These are phyloP conservation scores for Epinotia brunnichana DNA, from an alignment of 2,888 invertebrate genomes.

Conservation along the genomic window DNA sequence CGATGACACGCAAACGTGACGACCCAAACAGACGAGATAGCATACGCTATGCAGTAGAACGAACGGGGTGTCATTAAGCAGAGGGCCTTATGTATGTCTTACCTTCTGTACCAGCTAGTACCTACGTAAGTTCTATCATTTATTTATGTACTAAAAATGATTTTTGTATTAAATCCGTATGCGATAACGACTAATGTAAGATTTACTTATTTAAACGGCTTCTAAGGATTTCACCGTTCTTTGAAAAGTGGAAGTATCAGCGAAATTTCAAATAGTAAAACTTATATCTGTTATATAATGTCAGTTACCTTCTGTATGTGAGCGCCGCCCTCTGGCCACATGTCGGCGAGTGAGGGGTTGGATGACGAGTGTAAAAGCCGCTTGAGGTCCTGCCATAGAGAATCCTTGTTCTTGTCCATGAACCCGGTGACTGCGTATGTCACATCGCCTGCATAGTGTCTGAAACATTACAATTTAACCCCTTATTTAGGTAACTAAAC, in stretches of 20 bases:
- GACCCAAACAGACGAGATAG: too few relatives aligned
- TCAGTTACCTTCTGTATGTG: constrained; percentile 88
- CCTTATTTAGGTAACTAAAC: too few relatives aligned
- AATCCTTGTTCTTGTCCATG: constrained; percentile 98
- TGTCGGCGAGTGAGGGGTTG: constrained; percentile 89
- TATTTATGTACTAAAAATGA: too few relatives aligned
- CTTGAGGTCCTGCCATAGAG: constrained; percentile 98
- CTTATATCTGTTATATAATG: not conserved
- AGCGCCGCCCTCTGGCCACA: constrained; percentile 99
- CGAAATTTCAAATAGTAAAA: not conserved
- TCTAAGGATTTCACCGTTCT: not conserved
- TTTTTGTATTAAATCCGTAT: too few relatives aligned
- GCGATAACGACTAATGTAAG: too few relatives aligned
- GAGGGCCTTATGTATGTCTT: too few relatives aligned
- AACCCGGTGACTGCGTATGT: constrained; percentile 95
- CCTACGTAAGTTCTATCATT: too few relatives aligned
- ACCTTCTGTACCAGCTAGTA: too few relatives aligned
- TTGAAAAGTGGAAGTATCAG: not conserved
- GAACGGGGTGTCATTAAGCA: too few relatives aligned
- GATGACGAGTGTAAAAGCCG: constrained; percentile 93
- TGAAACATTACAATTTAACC: constrained; percentile 56
- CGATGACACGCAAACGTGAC: too few relatives aligned
- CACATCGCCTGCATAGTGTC: constrained; percentile 98
- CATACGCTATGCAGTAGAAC: too few relatives aligned
- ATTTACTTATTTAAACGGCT: not conserved